Evolutionary conservation across 2,797 vertebrate species (phyloP).

Genomic region (Champsocephalus gunnari): DNA sequence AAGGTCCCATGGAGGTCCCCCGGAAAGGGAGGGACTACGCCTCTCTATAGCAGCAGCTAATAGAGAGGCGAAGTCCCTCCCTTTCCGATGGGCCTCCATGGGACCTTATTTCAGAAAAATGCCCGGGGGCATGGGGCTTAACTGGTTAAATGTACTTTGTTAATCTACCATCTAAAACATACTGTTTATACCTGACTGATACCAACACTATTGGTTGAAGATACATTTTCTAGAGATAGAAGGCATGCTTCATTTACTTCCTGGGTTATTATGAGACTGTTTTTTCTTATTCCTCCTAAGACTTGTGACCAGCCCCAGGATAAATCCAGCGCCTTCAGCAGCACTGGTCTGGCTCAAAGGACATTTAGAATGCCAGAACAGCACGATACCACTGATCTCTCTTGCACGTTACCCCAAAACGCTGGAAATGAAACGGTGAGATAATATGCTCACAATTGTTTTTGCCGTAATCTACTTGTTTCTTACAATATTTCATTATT

Average conservation of each 20-base stretch:
- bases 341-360: constrained; percentile 71
- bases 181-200: background rate
- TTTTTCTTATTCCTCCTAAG: constrained; percentile 2
- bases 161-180: background rate
- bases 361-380: constrained; percentile 56
- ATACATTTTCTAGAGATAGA: background rate
- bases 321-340: constrained; percentile 67
- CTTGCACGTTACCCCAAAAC: constrained; percentile 61
- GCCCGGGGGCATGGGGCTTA: too few species aligned
- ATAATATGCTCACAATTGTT: background rate
- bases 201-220: background rate
- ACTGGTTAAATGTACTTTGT: too few species aligned
- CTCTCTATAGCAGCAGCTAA: too few species aligned
- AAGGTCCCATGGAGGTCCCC: too few species aligned
- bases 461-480: background rate
- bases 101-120: too few species aligned
- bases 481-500: background rate
- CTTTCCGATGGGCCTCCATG: too few species aligned
- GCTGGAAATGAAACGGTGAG: constrained; percentile 73
- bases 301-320: constrained; percentile 58
- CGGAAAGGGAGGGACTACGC: too few species aligned
- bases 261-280: background rate
- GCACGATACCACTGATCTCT: constrained; percentile 55
- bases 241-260: background rate
- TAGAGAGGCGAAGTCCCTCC: too few species aligned